Evolutionary conservation across 2,113 vertebrate species (phyloP).

Genomic region (Xenus cinereus): DNA sequence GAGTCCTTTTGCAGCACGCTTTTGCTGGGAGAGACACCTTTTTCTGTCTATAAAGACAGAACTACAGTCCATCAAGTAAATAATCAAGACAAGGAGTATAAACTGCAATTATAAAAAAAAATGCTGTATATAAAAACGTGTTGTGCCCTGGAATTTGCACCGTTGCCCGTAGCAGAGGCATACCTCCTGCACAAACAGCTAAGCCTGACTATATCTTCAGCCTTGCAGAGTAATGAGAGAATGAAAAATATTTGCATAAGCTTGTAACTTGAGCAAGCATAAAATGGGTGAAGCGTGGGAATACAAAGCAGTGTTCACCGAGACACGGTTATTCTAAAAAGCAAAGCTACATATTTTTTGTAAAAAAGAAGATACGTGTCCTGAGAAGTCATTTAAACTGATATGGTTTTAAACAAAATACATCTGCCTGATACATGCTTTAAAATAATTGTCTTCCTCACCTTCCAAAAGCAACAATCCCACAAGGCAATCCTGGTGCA

Average conservation of each 20-base stretch:
- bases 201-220: neutral
- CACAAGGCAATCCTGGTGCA: neutral
- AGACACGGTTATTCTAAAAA: neutral
- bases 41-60: neutral
- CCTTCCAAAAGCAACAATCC: neutral
- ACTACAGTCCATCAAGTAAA: neutral
- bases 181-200: neutral
- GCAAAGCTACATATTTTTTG: neutral
- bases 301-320: neutral
- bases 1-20: neutral
- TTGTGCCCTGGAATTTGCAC: neutral
- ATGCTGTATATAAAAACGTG: neutral
- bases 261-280: neutral
- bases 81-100: neutral
- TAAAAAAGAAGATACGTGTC: neutral
- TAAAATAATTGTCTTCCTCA: neutral
- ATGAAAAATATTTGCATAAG: conserved; percentile 37
- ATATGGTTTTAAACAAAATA: neutral
- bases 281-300: neutral
- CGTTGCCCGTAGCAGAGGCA: neutral
- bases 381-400: neutral
- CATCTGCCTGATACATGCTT: neutral
- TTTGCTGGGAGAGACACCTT: neutral
- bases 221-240: neutral
- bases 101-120: neutral